Conservation (phyloP, 2,113 vertebrate species). For the Equus quagga region DNA sequence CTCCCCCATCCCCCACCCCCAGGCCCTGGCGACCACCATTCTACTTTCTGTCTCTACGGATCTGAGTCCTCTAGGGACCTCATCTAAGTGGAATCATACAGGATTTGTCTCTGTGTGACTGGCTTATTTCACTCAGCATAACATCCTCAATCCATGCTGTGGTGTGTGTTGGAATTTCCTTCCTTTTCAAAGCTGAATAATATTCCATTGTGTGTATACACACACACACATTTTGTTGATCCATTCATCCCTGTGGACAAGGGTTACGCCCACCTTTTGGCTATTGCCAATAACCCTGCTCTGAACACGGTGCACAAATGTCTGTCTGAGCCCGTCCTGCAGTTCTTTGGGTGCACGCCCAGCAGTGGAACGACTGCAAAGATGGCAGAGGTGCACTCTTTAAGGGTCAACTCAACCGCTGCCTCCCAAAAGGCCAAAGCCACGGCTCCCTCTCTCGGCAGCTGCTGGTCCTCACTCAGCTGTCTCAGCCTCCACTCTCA, state of each 20-base stretch:
- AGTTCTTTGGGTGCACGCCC: neutral
- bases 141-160: neutral
- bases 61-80: too few relatives aligned
- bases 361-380: neutral
- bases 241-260: too few relatives aligned
- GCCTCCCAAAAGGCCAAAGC: neutral
- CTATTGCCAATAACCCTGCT: neutral
- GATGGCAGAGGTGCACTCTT: neutral
- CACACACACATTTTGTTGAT: neutral
- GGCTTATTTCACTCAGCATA: neutral
- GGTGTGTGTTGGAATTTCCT: neutral
- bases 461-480: neutral
- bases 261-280: neutral
- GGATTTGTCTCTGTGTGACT: neutral
- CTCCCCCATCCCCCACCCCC: rapidly evolving
- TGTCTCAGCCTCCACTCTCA: neutral
- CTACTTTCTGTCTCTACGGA: neutral
- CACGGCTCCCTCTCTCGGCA: too few relatives aligned
- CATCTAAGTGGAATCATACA: rapidly evolving
- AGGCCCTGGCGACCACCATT: rapidly evolving
- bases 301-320: too few relatives aligned
- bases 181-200: neutral
- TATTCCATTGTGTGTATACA: neutral
- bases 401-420: neutral
- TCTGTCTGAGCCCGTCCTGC: neutral